phyloP scores from a whole-genome alignment of 1,140 invertebrate genomes.

The Glossosoma conforme region DNA sequence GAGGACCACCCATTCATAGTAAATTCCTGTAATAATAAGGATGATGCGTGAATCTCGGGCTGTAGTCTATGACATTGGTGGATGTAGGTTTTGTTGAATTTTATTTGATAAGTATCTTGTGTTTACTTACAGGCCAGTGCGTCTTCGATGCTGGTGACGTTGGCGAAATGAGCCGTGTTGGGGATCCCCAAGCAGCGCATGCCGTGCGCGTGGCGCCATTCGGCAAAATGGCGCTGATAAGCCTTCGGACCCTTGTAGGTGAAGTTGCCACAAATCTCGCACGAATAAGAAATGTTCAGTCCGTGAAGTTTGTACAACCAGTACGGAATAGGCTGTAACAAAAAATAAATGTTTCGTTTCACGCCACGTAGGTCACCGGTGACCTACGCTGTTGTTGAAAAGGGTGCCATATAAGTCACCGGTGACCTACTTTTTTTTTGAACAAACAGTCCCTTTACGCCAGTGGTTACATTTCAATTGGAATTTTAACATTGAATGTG shows the following conservation, averaged over 20 bases:
- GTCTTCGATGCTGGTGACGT: slow-evolving; percentile 98
- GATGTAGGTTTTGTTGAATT: neutral
- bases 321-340: slow-evolving; percentile 87
- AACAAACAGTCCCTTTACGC: no score
- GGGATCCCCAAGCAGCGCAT: slow-evolving; percentile 99
- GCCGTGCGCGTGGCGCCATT: slow-evolving; percentile 99
- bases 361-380: no score
- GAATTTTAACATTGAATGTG: no score
- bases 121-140: slow-evolving; percentile 85
- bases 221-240: slow-evolving; percentile 99
- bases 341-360: no score
- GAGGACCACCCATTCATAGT: no score
- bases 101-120: slow-evolving; percentile 2
- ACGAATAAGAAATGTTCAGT: slow-evolving; percentile 97
- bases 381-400: no score
- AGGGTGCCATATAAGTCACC: no score
- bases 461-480: no score
- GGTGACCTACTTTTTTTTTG: no score
- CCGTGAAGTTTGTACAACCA: slow-evolving; percentile 99
- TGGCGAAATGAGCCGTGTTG: slow-evolving; percentile 99
- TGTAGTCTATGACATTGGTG: no score
- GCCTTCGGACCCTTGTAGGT: slow-evolving; percentile 99
- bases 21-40: no score
- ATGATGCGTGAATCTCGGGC: no score
- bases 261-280: slow-evolving; percentile 99